These are phyloP conservation scores for Seira ritae DNA, from an alignment of 2,888 invertebrate genomes.

Conservation along the genomic window DNA sequence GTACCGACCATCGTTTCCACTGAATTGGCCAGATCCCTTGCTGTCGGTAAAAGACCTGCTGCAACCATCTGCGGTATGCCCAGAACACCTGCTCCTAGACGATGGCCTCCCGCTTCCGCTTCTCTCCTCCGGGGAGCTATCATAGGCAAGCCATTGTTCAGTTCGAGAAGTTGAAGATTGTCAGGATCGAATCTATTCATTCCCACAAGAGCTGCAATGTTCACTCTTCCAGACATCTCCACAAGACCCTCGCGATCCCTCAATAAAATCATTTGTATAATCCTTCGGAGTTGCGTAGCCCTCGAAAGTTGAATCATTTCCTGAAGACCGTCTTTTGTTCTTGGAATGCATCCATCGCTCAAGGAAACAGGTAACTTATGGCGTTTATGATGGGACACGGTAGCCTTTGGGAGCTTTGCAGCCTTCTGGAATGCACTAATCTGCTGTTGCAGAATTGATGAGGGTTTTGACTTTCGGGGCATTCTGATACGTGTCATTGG, in stretches of 20 bases:
- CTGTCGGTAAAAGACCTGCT: slow-evolving; percentile 58
- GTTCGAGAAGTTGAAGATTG: slow-evolving; percentile 60
- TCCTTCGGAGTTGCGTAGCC: slow-evolving; percentile 57
- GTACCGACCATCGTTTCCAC: slow-evolving; percentile 46
- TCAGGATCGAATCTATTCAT: slow-evolving; percentile 61
- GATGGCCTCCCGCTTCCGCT: slow-evolving; percentile 27
- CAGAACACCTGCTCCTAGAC: slow-evolving; percentile 52
- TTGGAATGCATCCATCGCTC: slow-evolving; percentile 55
- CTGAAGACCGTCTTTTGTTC: slow-evolving; percentile 33
- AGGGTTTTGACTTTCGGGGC: slow-evolving; percentile 45
- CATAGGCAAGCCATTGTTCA: slow-evolving; percentile 63
- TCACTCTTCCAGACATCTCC: slow-evolving; percentile 53
- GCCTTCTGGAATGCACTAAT: slow-evolving; percentile 46
- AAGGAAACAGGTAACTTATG: slow-evolving; percentile 30
- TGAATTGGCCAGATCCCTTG: slow-evolving; percentile 49
- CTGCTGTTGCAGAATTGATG: slow-evolving; percentile 39
- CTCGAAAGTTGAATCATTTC: slow-evolving; percentile 53
- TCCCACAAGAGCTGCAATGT: slow-evolving; percentile 52
- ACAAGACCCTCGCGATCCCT: slow-evolving; percentile 57
- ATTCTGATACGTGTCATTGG: slow-evolving; percentile 45
- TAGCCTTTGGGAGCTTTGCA: slow-evolving; percentile 34
- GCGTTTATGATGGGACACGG: slow-evolving; percentile 36
- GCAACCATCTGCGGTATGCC: slow-evolving; percentile 63
- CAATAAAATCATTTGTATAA: slow-evolving; percentile 56
- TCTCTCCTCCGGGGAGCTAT: slow-evolving; percentile 53